Conservation (phyloP, 2,888 invertebrate species). For the Phlogophora meticulosa region DNA sequence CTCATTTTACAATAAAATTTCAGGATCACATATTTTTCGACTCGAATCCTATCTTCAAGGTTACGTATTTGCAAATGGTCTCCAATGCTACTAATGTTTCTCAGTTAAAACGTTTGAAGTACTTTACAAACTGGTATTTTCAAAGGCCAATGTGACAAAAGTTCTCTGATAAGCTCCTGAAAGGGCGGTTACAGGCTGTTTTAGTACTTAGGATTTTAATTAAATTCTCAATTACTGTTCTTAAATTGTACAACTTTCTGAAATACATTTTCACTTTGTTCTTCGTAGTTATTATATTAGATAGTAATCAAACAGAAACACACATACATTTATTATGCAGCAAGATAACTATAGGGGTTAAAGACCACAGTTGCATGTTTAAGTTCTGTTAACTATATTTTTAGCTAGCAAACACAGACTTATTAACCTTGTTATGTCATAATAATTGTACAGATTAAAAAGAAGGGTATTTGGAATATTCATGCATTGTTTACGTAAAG, state of each 20-base stretch:
- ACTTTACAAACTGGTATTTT: slow-evolving; percentile 16
- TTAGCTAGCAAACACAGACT: slow-evolving; percentile 5
- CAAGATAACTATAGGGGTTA: not conserved
- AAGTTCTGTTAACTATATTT: not conserved
- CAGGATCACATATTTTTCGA: not conserved
- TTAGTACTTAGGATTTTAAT: slow-evolving; percentile 10
- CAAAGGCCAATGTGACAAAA: slow-evolving; percentile 5
- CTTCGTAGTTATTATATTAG: not conserved
- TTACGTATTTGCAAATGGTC: not conserved
- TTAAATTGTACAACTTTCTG: not conserved
- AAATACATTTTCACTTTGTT: not conserved
- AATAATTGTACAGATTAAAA: not conserved
- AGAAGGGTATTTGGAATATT: not conserved
- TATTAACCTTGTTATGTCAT: not conserved
- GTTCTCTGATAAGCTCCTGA: slow-evolving; percentile 10
- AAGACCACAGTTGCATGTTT: slow-evolving; percentile 30
- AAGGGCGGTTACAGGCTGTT: not conserved
- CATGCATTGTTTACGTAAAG: no score
- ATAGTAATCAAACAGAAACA: not conserved
- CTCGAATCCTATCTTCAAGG: not conserved
- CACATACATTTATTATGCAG: not conserved
- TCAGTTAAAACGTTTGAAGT: slow-evolving; percentile 21
- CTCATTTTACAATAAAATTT: not conserved
- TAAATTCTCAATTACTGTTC: slow-evolving; percentile 1
- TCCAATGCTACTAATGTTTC: slow-evolving; percentile 1